These are phyloP conservation scores for Luperina testacea DNA, from an alignment of 2,888 invertebrate species.

Conservation along the genomic window DNA sequence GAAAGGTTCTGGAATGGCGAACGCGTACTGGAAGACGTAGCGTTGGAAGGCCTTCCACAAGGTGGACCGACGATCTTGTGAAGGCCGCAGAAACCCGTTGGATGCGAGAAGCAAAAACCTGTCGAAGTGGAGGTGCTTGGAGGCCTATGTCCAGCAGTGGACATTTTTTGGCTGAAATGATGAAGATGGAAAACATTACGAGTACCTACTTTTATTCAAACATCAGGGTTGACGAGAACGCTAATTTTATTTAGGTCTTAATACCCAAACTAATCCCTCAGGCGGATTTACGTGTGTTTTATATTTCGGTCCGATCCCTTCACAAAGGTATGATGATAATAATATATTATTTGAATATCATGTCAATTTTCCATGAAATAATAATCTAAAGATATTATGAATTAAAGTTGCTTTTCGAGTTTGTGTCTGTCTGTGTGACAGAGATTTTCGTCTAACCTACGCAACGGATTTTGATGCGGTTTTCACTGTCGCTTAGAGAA, in stretches of 20 bases:
- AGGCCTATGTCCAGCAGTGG: no score
- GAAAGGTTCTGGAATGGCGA: no score
- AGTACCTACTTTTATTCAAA: conserved; percentile 7
- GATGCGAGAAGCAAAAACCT: no score
- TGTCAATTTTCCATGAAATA: not conserved
- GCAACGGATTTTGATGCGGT: not conserved
- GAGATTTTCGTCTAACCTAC: not conserved
- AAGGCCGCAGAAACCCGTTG: no score
- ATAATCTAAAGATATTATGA: not conserved
- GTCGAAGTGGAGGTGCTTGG: no score
- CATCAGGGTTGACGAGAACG: not conserved
- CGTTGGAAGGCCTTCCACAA: no score
- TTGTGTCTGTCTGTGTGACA: not conserved
- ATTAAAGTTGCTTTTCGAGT: not conserved
- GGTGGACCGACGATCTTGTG: no score
- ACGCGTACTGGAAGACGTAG: no score
- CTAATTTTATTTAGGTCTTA: conserved; percentile 17
- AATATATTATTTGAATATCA: not conserved
- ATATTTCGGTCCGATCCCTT: not conserved
- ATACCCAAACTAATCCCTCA: conserved; percentile 19
- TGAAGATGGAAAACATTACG: not conserved
- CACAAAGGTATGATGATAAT: not conserved
- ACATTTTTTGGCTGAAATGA: no score
- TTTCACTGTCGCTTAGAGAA: not conserved
- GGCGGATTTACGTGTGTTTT: not conserved